A percentile compares a stretch with the other conserved stretches of the same genome.
Conservation (phyloP, 2,113 vertebrate species). For the Nothobranchius kuhntae region DNA sequence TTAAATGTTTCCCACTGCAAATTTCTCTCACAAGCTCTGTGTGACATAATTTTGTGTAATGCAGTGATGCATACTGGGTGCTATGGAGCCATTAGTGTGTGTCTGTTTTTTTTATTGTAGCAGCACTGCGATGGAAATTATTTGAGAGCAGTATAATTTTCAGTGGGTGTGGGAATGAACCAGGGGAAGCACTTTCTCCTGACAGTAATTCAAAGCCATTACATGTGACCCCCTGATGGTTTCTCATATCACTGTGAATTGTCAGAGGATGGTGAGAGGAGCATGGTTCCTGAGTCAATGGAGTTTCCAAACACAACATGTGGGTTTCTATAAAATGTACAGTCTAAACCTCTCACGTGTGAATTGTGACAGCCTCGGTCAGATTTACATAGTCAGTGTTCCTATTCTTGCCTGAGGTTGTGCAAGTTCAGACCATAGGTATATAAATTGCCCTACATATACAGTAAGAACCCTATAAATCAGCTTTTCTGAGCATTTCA, state of each 20-base stretch:
- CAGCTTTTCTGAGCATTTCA: too few species aligned
- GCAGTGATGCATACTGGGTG: slow-evolving; percentile 3
- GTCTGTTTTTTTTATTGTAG: slow-evolving; percentile 29
- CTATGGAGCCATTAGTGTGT: slow-evolving; percentile 39
- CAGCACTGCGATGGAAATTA: slow-evolving; percentile 33
- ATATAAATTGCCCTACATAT: too few species aligned
- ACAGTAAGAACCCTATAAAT: too few species aligned
- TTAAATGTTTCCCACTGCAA: too few species aligned
- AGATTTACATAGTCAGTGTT: too few species aligned
- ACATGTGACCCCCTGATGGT: slow-evolving; percentile 46
- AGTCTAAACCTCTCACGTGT: background rate
- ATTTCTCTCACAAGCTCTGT: background rate
- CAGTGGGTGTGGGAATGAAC: slow-evolving; percentile 24
- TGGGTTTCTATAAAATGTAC: slow-evolving; percentile 33
- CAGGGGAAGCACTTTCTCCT: slow-evolving; percentile 32
- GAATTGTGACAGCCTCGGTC: too few species aligned
- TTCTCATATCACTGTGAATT: slow-evolving; percentile 50
- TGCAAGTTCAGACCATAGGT: too few species aligned
- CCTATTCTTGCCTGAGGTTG: too few species aligned
- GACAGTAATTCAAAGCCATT: slow-evolving; percentile 40
- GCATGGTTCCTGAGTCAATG: slow-evolving; percentile 38
- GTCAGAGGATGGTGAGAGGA: slow-evolving; percentile 34
- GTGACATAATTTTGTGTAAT: slow-evolving; percentile 21
- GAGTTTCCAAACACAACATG: slow-evolving; percentile 49
- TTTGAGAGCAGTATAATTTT: slow-evolving; percentile 37